Evolutionary conservation across 2,888 invertebrate genomes (phyloP), one percentile per base, ranked within the genome.

Genomic region (Nezara viridula): DNA sequence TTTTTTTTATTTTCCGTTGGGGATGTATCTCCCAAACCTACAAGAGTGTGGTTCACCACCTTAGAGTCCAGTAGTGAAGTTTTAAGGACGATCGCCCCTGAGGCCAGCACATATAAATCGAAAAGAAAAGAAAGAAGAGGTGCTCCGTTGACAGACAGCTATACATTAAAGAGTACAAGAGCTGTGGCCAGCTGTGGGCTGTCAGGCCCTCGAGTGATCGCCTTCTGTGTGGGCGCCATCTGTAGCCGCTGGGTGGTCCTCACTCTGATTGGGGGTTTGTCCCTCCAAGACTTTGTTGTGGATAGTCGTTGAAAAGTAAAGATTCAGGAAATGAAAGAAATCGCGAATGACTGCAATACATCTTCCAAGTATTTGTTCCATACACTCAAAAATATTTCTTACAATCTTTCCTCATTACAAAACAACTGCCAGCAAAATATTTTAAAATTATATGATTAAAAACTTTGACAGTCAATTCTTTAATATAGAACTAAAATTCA

Each of bases 201-300:
- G 81, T 81, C 81, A 81, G 9, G 66, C 1, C 5, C 27, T 73
- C 14, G 37, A 73, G 81, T 81, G 81, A 81, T 40, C 40, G 81
- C 81, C 81, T 81, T 16, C 81, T 81, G 81, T 81, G 81, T 81
- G 81, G 81, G 81, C 81, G 44, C 81, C 81, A 81, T 44, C 81
- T 44, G 81, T 47, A 44, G 24, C 1, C 19, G 2, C 81, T 81
- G 40, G 40, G 81, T 81, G 81, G 81, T 44, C 40, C 77, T 40
- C 32, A 6, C 0, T 9, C 19, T 73, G 32, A 73, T 73, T 73
- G 66, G 32, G 21, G 66, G 32, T 37, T 73, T 73, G 66, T 73
- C 6, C 37, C 32, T 37, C 37, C 32, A 73, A 21, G 19, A 73
- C 37, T 37, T 37, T 19, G 16, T 19, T 32, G 19, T 73, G 6